These are phyloP conservation scores for Coptodon bakossiorum DNA, from an alignment of 2,113 vertebrate genomes.

Conservation along the genomic window DNA sequence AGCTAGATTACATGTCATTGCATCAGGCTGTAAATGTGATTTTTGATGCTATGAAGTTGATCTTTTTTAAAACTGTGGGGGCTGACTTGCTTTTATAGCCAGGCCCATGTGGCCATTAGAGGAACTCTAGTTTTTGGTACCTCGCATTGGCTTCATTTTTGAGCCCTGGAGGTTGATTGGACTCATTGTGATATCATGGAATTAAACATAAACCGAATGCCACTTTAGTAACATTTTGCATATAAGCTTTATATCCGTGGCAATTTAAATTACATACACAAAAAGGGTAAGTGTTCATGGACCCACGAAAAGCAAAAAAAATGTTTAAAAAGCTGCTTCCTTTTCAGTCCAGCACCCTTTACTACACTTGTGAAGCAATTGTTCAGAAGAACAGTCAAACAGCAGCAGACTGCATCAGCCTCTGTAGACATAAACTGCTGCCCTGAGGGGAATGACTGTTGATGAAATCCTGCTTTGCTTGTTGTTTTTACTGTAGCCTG, in stretches of 20 bases:
- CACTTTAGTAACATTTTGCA: background rate
- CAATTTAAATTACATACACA: background rate
- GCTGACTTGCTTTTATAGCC: background rate
- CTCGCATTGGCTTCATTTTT: background rate
- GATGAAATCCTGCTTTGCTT: background rate
- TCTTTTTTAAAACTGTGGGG: background rate
- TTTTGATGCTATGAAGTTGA: background rate
- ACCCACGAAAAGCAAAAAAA: background rate
- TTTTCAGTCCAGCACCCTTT: background rate
- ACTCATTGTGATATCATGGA: background rate
- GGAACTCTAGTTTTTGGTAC: background rate
- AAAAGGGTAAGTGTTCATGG: background rate
- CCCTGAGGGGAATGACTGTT: background rate
- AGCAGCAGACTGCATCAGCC: background rate
- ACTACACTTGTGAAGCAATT: background rate
- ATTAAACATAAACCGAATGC: background rate
- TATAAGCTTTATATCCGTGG: background rate
- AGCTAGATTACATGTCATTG: background rate
- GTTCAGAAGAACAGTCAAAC: background rate
- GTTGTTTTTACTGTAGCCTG: background rate
- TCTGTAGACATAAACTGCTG: background rate
- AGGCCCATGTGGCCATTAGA: background rate
- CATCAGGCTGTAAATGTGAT: background rate
- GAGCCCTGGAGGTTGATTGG: background rate
- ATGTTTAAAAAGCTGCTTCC: background rate